These are phyloP conservation scores for Gastrophryne carolinensis DNA, from an alignment of 2,797 vertebrate genomes.

Conservation along the genomic window DNA sequence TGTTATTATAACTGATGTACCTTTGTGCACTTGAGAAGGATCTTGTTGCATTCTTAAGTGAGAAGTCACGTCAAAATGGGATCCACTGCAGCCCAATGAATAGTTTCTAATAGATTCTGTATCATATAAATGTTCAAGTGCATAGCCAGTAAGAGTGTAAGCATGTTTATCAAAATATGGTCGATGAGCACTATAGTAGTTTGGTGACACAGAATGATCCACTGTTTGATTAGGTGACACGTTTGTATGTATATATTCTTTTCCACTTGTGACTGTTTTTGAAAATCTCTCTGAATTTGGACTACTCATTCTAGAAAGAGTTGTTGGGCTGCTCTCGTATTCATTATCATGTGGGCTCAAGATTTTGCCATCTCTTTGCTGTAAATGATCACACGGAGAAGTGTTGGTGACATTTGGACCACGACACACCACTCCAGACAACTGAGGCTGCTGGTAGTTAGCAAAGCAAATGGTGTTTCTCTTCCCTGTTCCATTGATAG, in stretches of 20 bases:
- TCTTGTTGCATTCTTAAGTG: slow-evolving; percentile 89
- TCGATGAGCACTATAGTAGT: slow-evolving; percentile 80
- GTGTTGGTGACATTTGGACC: slow-evolving; percentile 70
- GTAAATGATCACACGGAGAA: slow-evolving; percentile 80
- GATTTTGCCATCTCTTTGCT: slow-evolving; percentile 79
- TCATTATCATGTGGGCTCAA: slow-evolving; percentile 81
- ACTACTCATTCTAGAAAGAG: slow-evolving; percentile 85
- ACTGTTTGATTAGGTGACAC: slow-evolving; percentile 79
- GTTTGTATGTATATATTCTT: slow-evolving; percentile 87
- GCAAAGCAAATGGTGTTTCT: slow-evolving; percentile 79
- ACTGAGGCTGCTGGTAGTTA: slow-evolving; percentile 77
- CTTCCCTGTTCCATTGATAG: slow-evolving; percentile 82
- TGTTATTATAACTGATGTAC: slow-evolving; percentile 95
- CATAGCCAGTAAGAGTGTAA: slow-evolving; percentile 88
- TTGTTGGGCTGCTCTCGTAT: slow-evolving; percentile 80
- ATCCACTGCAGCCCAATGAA: slow-evolving; percentile 80
- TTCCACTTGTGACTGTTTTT: slow-evolving; percentile 77
- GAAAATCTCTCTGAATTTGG: slow-evolving; percentile 82
- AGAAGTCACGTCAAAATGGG: slow-evolving; percentile 85
- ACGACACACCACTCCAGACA: slow-evolving; percentile 77
- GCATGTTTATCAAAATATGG: slow-evolving; percentile 92
- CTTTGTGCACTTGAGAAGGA: slow-evolving; percentile 86
- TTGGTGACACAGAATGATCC: slow-evolving; percentile 74
- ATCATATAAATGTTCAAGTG: slow-evolving; percentile 92
- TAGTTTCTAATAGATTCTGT: slow-evolving; percentile 86